These are phyloP conservation scores for Platycheirus albimanus DNA, from an alignment of 2,888 invertebrate genomes.

Conservation along the genomic window DNA sequence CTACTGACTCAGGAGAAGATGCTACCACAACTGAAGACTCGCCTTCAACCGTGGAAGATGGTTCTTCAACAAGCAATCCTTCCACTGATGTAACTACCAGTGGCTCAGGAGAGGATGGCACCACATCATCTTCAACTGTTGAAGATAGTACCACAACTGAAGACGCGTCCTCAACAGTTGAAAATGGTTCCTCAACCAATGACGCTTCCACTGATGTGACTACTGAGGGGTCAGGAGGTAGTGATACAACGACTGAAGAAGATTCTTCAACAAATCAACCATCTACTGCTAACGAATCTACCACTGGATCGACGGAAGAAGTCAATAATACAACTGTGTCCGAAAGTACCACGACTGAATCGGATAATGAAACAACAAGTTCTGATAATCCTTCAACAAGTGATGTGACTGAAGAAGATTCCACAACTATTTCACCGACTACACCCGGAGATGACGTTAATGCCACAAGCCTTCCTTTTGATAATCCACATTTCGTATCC, in stretches of 20 bases:
- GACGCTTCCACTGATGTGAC: too few species aligned
- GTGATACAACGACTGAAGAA: neutral
- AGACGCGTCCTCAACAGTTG: neutral
- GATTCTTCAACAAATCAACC: neutral
- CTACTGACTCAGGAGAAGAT: neutral
- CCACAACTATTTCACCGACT: neutral
- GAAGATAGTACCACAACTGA: neutral
- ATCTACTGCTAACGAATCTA: neutral
- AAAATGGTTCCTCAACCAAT: too few species aligned
- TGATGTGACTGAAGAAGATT: neutral
- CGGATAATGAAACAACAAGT: neutral
- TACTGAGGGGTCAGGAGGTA: neutral
- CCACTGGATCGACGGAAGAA: neutral
- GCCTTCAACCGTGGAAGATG: too few species aligned
- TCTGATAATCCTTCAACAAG: neutral
- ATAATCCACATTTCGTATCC: slow-evolving; percentile 43
- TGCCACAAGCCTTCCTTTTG: slow-evolving; percentile 44
- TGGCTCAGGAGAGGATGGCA: too few species aligned
- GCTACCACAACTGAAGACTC: too few species aligned
- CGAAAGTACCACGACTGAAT: neutral
- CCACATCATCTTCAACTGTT: too few species aligned
- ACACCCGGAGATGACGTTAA: slow-evolving; percentile 25
- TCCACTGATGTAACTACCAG: too few species aligned
- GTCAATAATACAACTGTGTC: neutral
- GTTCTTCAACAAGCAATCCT: neutral